These are phyloP conservation scores for Sciurus niger DNA, from an alignment of 2,113 vertebrate genomes.

Conservation along the genomic window DNA sequence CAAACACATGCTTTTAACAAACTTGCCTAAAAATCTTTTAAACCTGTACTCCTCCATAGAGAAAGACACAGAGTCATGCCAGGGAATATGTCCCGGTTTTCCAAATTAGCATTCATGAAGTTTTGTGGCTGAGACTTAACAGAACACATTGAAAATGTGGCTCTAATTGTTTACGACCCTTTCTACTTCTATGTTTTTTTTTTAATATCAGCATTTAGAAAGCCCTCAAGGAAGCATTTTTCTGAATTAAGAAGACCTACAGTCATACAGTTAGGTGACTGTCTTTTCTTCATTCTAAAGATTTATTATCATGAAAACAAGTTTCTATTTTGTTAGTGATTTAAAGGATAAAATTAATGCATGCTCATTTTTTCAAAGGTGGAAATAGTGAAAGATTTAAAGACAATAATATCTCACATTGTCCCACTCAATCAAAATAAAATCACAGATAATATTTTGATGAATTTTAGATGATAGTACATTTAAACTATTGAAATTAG, in stretches of 20 bases:
- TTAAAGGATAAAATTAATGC: conserved; percentile 69
- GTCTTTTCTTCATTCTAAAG: conserved; percentile 21
- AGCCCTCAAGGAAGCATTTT: conserved; percentile 48
- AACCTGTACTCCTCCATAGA: not conserved
- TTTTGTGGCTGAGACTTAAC: conserved; percentile 53
- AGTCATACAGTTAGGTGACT: conserved; percentile 12
- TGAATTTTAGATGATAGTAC: conserved; percentile 15
- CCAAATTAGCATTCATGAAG: conserved; percentile 73
- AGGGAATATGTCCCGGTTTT: conserved; percentile 61
- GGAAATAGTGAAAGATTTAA: conserved; percentile 16
- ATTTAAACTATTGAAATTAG: conserved; percentile 35
- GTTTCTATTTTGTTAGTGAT: conserved; percentile 44
- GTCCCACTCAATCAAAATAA: conserved; percentile 46
- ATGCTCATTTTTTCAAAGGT: conserved; percentile 38
- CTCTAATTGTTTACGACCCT: conserved; percentile 70
- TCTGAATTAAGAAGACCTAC: conserved; percentile 53
- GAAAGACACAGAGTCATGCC: conserved; percentile 29
- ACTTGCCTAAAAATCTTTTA: conserved; percentile 48
- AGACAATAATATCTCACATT: conserved; percentile 53
- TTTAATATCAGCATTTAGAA: conserved; percentile 63
- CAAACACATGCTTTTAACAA: not conserved
- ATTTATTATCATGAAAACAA: conserved; percentile 54
- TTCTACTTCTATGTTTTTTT: not conserved
- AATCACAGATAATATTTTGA: conserved; percentile 56
- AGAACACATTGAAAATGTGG: conserved; percentile 63